phyloP scores from a whole-genome alignment of 2,113 vertebrate genomes.

The Apaloderma vittatum region DNA sequence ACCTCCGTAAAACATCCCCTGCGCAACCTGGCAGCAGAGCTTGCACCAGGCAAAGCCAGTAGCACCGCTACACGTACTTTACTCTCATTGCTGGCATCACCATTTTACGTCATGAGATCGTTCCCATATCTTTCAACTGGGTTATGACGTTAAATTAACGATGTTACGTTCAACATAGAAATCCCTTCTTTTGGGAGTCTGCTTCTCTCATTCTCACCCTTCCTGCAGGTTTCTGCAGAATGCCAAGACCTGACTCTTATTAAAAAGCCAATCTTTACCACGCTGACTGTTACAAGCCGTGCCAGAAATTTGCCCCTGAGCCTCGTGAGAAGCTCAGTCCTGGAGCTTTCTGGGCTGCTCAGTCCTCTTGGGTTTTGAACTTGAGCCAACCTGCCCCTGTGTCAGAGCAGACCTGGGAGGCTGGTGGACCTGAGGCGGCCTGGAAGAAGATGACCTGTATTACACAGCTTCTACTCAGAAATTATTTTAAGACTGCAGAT shows the following conservation, averaged over 20 bases:
- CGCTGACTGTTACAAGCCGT: not conserved
- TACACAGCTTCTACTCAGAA: not conserved
- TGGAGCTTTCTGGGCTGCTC: not conserved
- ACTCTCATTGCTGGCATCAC: not conserved
- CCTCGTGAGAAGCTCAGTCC: not conserved
- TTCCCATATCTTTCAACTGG: not conserved
- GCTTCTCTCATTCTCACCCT: not conserved
- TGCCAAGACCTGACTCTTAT: not conserved
- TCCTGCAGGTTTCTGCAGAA: not conserved
- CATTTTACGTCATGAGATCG: not conserved
- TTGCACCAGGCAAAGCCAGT: not conserved
- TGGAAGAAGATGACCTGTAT: not conserved
- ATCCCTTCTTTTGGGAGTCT: not conserved
- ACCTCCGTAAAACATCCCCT: not conserved
- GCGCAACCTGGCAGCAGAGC: not conserved
- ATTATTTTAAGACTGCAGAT: not conserved
- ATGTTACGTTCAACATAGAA: not conserved
- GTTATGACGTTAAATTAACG: not conserved
- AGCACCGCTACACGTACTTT: not conserved
- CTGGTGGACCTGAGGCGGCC: not conserved
- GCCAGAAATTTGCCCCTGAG: not conserved
- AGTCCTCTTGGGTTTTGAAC: not conserved
- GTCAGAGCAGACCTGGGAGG: not conserved
- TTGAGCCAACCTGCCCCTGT: fast-evolving
- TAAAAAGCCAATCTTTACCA: not conserved